A percentile compares a stretch with the other conserved stretches of the same genome.
Evolutionary conservation across 2,797 vertebrate genomes (phyloP).

Genomic region (Danio choprae): DNA sequence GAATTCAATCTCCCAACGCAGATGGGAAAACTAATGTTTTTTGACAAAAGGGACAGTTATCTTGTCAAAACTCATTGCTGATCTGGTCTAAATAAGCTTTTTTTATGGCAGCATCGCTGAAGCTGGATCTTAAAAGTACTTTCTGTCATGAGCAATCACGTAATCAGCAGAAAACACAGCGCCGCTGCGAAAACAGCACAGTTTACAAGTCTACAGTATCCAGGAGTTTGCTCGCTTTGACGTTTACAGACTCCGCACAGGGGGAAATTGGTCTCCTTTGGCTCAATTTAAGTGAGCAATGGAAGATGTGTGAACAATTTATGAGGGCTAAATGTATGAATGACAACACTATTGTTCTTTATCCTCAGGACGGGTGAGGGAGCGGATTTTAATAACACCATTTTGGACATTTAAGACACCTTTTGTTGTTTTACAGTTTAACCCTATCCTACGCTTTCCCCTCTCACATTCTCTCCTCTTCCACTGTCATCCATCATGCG

Average conservation of each 20-base stretch:
- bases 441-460: slow-evolving; percentile 43
- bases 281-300: slow-evolving; percentile 23
- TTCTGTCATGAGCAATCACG: slow-evolving; percentile 42
- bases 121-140: slow-evolving; percentile 22
- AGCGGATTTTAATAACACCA: slow-evolving; percentile 45
- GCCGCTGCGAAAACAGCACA: background rate
- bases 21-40: slow-evolving; percentile 22
- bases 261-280: slow-evolving; percentile 39
- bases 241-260: slow-evolving; percentile 13
- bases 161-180: slow-evolving; percentile 42
- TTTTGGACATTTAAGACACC: slow-evolving; percentile 54
- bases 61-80: slow-evolving; percentile 10
- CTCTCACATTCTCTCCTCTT: slow-evolving; percentile 39
- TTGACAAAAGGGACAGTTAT: slow-evolving; percentile 30
- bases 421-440: slow-evolving; percentile 55
- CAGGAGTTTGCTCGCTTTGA: slow-evolving; percentile 3
- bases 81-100: slow-evolving; percentile 13
- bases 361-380: slow-evolving; percentile 17
- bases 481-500: slow-evolving; percentile 55
- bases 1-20: background rate
- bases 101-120: slow-evolving; percentile 14
- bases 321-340: slow-evolving; percentile 10
- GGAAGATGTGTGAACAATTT: slow-evolving; percentile 28
- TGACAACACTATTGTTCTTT: slow-evolving; percentile 46
- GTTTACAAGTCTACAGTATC: slow-evolving; percentile 26